A percentile compares a stretch with the other conserved stretches of the same genome.
Conservation (phyloP, 2,797 vertebrate genomes). For the Brachyalestes nurse region DNA sequence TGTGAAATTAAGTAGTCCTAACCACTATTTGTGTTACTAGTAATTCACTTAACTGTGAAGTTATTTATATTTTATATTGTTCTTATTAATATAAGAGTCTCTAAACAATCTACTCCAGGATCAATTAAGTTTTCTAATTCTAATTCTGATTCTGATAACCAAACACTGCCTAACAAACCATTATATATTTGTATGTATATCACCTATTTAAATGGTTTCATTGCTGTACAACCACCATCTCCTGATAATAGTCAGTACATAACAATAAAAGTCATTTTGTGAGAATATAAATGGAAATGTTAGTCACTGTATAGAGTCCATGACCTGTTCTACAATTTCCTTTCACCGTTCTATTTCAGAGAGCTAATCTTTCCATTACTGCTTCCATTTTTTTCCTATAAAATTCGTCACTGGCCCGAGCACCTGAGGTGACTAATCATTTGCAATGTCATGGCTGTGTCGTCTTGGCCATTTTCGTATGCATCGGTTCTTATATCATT, state of each 20-base stretch:
- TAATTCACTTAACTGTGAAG: too few relatives aligned
- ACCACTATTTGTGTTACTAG: too few relatives aligned
- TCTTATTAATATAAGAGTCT: too few relatives aligned
- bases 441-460: slow-evolving; percentile 47
- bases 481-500: slow-evolving; percentile 57
- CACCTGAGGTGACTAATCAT: slow-evolving; percentile 54
- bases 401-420: slow-evolving; percentile 19
- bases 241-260: not conserved
- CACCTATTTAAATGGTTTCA: not conserved
- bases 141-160: not conserved
- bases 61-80: too few relatives aligned
- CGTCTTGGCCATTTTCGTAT: slow-evolving; percentile 45
- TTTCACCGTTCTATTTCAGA: not conserved
- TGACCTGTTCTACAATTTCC: not conserved
- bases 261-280: not conserved
- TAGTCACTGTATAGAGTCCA: not conserved
- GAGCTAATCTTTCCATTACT: slow-evolving; percentile 39
- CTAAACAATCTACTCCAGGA: too few relatives aligned
- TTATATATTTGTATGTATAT: not conserved
- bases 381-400: slow-evolving; percentile 24
- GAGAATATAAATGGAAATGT: slow-evolving; percentile 2
- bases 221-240: not conserved
- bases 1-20: too few relatives aligned
- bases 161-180: not conserved
- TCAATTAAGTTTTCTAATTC: too few relatives aligned